Percentiles rank a stretch among this genome's conserved stretches.
These are phyloP conservation scores for Mythimna lalbum DNA, from an alignment of 2,888 invertebrate species.

Conservation along the genomic window DNA sequence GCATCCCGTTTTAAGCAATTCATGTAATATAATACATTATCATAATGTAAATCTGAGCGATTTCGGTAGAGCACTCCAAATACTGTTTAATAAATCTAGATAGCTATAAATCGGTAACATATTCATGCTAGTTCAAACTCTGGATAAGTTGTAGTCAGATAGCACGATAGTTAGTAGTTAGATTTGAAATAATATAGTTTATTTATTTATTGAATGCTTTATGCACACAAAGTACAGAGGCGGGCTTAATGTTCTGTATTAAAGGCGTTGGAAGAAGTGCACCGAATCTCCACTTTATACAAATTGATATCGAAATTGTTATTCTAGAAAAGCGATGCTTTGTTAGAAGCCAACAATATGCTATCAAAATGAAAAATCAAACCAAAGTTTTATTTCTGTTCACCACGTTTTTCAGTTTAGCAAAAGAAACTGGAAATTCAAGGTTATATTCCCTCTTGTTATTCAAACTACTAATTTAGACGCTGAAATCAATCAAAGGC, in stretches of 20 bases:
- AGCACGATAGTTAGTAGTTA: not conserved
- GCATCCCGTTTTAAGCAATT: not conserved
- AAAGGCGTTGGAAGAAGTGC: not conserved
- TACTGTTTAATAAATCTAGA: constrained; percentile 10
- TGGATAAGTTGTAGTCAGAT: constrained; percentile 15
- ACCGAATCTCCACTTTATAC: not conserved
- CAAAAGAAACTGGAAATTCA: not conserved
- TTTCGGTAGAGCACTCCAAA: constrained; percentile 9
- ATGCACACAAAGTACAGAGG: too few relatives aligned
- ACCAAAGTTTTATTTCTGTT: too few relatives aligned
- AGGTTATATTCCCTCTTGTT: not conserved
- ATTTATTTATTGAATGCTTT: too few relatives aligned
- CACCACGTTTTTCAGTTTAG: too few relatives aligned
- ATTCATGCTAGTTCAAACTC: constrained; percentile 21
- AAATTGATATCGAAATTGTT: not conserved
- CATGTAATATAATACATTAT: constrained; percentile 20
- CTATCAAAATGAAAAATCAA: too few relatives aligned
- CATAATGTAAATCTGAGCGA: constrained; percentile 16
- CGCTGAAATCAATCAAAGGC: constrained; percentile 35
- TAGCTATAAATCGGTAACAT: constrained; percentile 1
- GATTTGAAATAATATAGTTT: not conserved
- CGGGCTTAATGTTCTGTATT: too few relatives aligned
- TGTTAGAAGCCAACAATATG: too few relatives aligned
- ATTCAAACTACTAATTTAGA: not conserved
- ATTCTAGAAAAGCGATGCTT: too few relatives aligned